A percentile compares a stretch with the other conserved stretches of the same genome.
Conservation (phyloP, 2,113 vertebrate species). For the Callorhinus ursinus region DNA sequence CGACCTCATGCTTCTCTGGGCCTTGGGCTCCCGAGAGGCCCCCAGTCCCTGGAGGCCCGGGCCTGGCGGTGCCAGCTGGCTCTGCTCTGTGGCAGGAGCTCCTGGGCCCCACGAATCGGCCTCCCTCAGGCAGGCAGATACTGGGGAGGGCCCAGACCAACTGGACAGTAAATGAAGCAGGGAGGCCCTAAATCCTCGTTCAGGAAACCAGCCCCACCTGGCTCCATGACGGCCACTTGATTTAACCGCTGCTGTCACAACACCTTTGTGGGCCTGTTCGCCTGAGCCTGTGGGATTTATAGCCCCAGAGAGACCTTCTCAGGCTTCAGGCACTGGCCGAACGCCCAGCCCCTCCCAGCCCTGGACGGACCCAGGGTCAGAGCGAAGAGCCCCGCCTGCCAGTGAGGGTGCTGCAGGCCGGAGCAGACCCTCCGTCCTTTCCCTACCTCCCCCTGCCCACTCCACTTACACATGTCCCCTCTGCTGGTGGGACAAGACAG, state of each 20-base stretch:
- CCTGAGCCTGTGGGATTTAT: conserved; percentile 67
- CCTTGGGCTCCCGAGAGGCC: background rate
- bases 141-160: conserved; percentile 39
- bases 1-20: background rate
- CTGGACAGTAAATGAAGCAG: conserved; percentile 72
- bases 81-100: background rate
- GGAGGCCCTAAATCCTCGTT: conserved; percentile 77
- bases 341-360: background rate
- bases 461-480: background rate
- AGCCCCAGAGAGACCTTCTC: background rate
- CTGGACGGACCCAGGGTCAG: background rate
- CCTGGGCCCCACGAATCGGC: background rate
- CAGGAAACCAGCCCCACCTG: conserved; percentile 35
- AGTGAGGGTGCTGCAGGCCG: background rate
- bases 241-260: conserved; percentile 83
- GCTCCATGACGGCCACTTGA: conserved; percentile 72
- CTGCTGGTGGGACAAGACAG: background rate
- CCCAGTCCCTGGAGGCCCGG: background rate
- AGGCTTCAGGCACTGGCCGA: background rate
- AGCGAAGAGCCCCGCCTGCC: background rate
- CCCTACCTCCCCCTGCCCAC: background rate
- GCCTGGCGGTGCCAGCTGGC: background rate
- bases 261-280: conserved; percentile 78
- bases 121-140: background rate
- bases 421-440: background rate